Evolutionary conservation across 64 coral and sea anemone genomes (phyloP).

Genomic region (Montipora efflorescens): DNA sequence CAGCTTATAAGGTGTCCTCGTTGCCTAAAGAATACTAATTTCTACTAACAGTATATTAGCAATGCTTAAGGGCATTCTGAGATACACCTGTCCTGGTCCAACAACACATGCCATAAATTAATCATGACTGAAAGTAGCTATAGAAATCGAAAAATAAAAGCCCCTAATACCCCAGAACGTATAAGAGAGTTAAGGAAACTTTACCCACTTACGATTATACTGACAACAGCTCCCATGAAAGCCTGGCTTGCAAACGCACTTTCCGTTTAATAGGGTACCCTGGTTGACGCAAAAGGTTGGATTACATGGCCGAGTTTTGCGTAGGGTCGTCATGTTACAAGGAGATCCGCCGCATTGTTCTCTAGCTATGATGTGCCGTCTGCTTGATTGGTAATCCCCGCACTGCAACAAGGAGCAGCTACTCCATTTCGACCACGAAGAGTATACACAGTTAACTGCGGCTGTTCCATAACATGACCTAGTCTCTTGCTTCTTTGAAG

Average conservation of each 20-base stretch:
- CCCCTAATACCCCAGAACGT: too few relatives aligned
- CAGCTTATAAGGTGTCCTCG: too few relatives aligned
- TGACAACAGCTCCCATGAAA: conserved; percentile 6
- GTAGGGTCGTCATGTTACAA: neutral
- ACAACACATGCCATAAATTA: too few relatives aligned
- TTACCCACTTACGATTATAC: neutral
- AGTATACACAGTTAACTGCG: neutral
- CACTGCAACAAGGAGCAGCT: neutral
- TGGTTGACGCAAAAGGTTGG: neutral
- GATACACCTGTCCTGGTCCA: too few relatives aligned
- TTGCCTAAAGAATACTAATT: too few relatives aligned
- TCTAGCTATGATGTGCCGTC: neutral
- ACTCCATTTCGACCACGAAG: neutral
- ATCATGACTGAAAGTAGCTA: too few relatives aligned
- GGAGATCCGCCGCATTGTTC: neutral
- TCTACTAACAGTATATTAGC: too few relatives aligned
- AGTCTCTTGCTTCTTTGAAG: too few relatives aligned
- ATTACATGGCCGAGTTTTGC: neutral
- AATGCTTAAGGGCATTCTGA: too few relatives aligned
- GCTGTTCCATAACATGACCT: neutral
- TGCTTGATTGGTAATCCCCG: neutral
- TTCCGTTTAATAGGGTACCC: neutral
- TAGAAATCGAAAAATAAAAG: too few relatives aligned
- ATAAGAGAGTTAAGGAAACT: neutral
- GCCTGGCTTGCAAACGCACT: neutral